phyloP scores from a whole-genome alignment of 2,888 invertebrate genomes.

The Synergus gifuensis region DNA sequence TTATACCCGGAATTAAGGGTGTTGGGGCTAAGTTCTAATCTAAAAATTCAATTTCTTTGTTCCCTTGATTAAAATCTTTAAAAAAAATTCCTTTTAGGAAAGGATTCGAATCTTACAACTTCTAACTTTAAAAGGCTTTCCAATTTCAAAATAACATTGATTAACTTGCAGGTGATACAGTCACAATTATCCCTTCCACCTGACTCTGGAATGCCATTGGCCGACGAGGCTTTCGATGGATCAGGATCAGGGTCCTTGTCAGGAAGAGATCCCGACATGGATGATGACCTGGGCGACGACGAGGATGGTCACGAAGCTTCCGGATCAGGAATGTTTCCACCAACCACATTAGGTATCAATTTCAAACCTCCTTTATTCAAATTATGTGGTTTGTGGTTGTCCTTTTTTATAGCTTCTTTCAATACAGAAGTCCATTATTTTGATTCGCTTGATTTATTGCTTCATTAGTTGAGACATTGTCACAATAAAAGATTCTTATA shows the following conservation, averaged over 20 bases:
- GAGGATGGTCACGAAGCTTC: constrained; percentile 69
- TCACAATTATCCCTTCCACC: constrained; percentile 73
- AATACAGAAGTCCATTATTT: constrained; percentile 6
- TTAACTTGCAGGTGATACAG: constrained; percentile 68
- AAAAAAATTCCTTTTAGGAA: too few relatives aligned
- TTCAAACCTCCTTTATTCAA: constrained; percentile 13
- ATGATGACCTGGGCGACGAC: constrained; percentile 50
- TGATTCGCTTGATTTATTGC: not conserved
- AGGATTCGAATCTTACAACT: too few relatives aligned
- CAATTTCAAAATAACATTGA: not conserved
- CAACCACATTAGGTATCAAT: constrained; percentile 63
- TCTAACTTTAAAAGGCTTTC: too few relatives aligned
- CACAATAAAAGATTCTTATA: not conserved
- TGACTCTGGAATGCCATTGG: constrained; percentile 69
- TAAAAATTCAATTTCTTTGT: too few relatives aligned
- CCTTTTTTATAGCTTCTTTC: not conserved
- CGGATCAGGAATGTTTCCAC: constrained; percentile 72
- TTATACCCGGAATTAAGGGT: not conserved
- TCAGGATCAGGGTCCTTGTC: constrained; percentile 70
- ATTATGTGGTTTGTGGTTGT: not conserved
- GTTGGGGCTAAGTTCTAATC: too few relatives aligned
- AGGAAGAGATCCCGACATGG: constrained; percentile 12
- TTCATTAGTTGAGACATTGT: not conserved
- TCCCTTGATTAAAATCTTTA: too few relatives aligned
- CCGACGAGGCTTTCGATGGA: constrained; percentile 73